A percentile compares a stretch with the other conserved stretches of the same genome.
Conservation (phyloP, 2,113 vertebrate genomes). For the Condylura cristata region DNA sequence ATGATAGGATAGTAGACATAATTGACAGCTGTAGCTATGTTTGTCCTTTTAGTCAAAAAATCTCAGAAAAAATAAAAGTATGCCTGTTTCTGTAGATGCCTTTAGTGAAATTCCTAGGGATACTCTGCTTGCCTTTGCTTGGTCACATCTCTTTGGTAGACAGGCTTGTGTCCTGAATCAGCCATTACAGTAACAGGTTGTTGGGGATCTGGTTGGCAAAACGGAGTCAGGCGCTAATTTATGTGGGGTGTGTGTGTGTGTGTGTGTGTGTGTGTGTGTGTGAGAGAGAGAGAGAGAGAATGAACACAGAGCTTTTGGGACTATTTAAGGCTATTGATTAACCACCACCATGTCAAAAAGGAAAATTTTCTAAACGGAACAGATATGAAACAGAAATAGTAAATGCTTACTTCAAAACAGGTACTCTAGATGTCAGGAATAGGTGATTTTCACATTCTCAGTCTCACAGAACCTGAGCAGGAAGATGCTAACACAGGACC, state of each 20-base stretch:
- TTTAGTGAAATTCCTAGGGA: not conserved
- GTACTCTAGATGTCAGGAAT: not conserved
- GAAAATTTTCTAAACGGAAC: not conserved
- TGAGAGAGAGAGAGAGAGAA: not conserved
- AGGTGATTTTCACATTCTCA: not conserved
- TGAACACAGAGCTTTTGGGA: rapidly evolving
- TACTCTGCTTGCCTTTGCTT: not conserved
- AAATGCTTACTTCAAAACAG: not conserved
- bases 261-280: not conserved
- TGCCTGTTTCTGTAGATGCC: not conserved
- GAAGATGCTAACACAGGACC: not conserved
- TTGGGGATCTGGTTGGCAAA: not conserved
- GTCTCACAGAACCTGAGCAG: not conserved
- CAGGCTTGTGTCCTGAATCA: not conserved
- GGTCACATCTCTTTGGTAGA: not conserved
- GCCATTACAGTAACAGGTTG: not conserved
- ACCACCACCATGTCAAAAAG: not conserved
- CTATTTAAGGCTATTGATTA: not conserved
- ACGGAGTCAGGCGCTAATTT: not conserved
- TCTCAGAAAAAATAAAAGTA: conserved; percentile 17
- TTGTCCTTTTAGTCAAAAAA: not conserved
- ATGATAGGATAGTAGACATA: not conserved
- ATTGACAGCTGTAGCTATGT: conserved; percentile 14
- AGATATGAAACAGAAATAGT: not conserved
- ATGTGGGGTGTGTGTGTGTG: not conserved